Percentiles rank a stretch among this genome's conserved stretches.
Conservation (phyloP, 2,888 invertebrate species). For the Sesia bembeciformis region DNA sequence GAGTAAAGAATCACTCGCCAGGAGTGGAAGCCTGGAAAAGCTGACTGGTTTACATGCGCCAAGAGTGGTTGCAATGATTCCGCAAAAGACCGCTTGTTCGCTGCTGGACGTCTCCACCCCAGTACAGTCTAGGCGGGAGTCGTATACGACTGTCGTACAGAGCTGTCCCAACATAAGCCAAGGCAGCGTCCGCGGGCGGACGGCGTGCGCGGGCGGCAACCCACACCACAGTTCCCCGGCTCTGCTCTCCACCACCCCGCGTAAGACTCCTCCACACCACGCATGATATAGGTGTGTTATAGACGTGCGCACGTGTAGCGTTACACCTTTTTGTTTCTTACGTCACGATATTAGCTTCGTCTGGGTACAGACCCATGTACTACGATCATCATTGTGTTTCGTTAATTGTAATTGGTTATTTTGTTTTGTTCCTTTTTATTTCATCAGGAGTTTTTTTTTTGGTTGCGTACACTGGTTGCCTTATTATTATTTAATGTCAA, state of each 20-base stretch:
- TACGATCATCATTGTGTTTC: too few species aligned
- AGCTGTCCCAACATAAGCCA: slow-evolving; percentile 47
- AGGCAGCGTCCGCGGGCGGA: slow-evolving; percentile 21
- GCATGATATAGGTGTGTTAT: slow-evolving; percentile 66
- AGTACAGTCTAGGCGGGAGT: slow-evolving; percentile 15
- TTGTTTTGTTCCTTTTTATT: too few species aligned
- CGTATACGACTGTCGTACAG: slow-evolving; percentile 15
- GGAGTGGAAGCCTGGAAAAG: slow-evolving; percentile 47
- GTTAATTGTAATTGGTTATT: too few species aligned
- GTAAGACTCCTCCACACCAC: slow-evolving; percentile 47
- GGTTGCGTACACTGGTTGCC: too few species aligned
- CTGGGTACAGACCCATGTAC: too few species aligned
- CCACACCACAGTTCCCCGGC: slow-evolving; percentile 21
- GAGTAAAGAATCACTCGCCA: slow-evolving; percentile 30
- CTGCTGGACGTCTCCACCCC: slow-evolving; percentile 12
- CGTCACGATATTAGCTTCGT: too few species aligned
- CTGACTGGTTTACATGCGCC: slow-evolving; percentile 21
- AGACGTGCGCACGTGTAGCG: background rate
- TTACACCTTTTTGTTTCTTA: too few species aligned
- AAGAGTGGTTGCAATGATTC: slow-evolving; percentile 23
- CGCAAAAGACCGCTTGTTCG: slow-evolving; percentile 17
- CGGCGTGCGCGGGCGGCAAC: slow-evolving; percentile 15
- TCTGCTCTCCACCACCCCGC: slow-evolving; percentile 19
- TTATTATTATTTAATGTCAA: too few species aligned
- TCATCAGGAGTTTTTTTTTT: too few species aligned